Evolutionary conservation across 2,113 vertebrate species (phyloP).

Genomic region (Lonchura striata): DNA sequence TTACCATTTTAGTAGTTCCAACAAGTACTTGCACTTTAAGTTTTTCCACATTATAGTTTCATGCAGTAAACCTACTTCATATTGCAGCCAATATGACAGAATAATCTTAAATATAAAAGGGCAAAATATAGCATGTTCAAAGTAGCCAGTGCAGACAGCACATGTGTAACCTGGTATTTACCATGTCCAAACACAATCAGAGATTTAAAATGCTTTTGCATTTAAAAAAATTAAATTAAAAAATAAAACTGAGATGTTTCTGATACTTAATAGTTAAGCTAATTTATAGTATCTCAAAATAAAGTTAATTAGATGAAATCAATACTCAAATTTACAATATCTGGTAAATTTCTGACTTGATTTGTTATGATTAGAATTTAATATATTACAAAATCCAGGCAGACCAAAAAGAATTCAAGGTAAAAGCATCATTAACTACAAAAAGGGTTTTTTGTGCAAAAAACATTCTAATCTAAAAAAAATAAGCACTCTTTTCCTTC

Average conservation of each 20-base stretch:
- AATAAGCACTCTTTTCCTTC: background rate
- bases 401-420: background rate
- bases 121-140: background rate
- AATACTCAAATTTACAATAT: background rate
- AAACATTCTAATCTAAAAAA: background rate
- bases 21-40: background rate
- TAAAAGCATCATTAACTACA: background rate
- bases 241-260: background rate
- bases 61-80: background rate
- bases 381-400: background rate
- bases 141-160: background rate
- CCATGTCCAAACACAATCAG: background rate
- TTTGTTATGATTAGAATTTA: background rate
- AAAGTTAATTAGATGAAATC: background rate
- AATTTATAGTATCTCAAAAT: background rate
- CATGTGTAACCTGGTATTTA: background rate
- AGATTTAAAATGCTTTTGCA: background rate
- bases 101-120: background rate
- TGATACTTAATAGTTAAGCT: background rate
- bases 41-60: background rate
- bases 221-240: background rate
- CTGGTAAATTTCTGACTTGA: background rate
- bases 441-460: background rate
- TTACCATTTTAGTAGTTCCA: background rate
- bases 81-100: background rate